Base-by-base conservation (phyloP, 1,140 invertebrate genomes). In the Heliconius congener region DNA sequence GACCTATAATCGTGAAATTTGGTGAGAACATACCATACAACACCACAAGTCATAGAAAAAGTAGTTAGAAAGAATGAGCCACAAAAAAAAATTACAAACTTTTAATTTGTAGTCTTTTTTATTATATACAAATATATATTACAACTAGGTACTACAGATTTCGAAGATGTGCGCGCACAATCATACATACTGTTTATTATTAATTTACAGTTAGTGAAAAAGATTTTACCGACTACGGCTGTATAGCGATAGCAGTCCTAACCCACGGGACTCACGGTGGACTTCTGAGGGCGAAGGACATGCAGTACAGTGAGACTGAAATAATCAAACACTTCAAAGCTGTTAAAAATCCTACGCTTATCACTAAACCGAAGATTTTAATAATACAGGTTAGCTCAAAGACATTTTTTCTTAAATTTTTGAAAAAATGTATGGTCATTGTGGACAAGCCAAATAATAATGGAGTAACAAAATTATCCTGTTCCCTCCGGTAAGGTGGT, bases 221-320 rank as follows among this genome's bases (percentile, higher is more conserved):
- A 73, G 87, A 93, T 60, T 93, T 92, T 72, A 90, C 90, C 0
- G 90, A 93, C 27, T 94, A 94, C 73, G 92, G 92, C 0, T 94
- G 92, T 71, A 78, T 94, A 5, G 90, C 81, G 0, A 82, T 94
- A 0, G 91, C 83, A 1, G 85, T 94, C 1, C 79, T 94, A 3
- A 94, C 92, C 0, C 91, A 94, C 30, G 92, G 92, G 6, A 77
- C 83, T 0, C 77, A 80, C 16, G 75, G 88, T 6, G 92, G 92
- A 2, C 42, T 86, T 0, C 79, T 94, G 0, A 78, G 85, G 5
- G 90, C 92, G 0, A 90, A 86, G 39, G 91, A 94, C 66, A 80
- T 85, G 74, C 77, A 82, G 11, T 91, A 89, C 80, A 88, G 82
- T 37, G 92, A 93, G 74, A 85, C 83, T 2, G 88, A 90, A 46